phyloP scores from a whole-genome alignment of 2,888 invertebrate genomes.

The Lasius fuliginosus region DNA sequence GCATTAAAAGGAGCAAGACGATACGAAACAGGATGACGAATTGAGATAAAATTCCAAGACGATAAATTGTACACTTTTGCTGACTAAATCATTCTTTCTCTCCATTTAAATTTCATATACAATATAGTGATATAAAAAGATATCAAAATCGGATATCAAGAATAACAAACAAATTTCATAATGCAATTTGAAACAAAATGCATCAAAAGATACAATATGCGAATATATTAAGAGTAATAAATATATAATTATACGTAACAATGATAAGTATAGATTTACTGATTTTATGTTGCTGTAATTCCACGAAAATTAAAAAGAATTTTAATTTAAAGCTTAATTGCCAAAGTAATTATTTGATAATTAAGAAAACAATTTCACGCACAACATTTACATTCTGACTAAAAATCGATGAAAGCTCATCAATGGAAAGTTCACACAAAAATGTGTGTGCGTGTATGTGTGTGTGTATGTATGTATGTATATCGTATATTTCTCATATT shows the following conservation, averaged over 20 bases:
- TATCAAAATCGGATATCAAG: not conserved
- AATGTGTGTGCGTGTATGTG: too few relatives aligned
- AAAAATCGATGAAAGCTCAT: not conserved
- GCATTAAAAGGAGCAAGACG: slow-evolving; percentile 25
- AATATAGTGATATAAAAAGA: not conserved
- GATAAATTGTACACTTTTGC: slow-evolving; percentile 48
- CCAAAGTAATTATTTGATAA: not conserved
- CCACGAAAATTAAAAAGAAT: not conserved
- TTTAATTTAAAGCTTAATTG: not conserved
- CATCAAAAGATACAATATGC: not conserved
- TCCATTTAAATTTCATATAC: not conserved
- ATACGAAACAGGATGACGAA: slow-evolving; percentile 50
- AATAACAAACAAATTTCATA: not conserved
- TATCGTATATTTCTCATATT: not conserved
- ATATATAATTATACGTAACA: not conserved
- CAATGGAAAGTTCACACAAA: not conserved
- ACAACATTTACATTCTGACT: not conserved
- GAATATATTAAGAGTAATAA: not conserved
- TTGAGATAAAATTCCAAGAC: slow-evolving; percentile 53
- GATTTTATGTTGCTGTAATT: not conserved
- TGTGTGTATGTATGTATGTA: too few relatives aligned
- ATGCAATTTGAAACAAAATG: not conserved
- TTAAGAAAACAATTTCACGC: not conserved
- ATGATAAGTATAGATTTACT: not conserved
- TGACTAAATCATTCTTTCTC: slow-evolving; percentile 21